Evolutionary conservation across 2,113 vertebrate genomes (phyloP).

Genomic region (Promerops cafer): DNA sequence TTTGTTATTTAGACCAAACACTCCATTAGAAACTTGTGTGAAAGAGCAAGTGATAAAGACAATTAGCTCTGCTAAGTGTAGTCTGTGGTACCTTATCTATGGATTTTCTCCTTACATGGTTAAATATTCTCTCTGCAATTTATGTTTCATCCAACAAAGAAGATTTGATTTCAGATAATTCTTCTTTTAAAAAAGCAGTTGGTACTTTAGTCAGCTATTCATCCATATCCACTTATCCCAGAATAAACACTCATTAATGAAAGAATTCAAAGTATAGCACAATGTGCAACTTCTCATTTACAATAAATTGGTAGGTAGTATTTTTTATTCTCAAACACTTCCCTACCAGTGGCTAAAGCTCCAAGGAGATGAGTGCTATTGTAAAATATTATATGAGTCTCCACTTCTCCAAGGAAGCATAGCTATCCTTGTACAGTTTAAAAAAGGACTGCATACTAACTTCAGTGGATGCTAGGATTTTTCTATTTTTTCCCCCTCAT

Average conservation of each 20-base stretch:
- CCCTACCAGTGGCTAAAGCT: neutral
- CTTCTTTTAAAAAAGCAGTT: constrained; percentile 56
- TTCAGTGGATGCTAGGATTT: neutral
- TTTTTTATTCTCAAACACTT: neutral
- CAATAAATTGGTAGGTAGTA: constrained; percentile 35
- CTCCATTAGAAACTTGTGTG: neutral
- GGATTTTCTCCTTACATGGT: constrained; percentile 62
- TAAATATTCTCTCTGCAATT: constrained; percentile 64
- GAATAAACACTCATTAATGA: constrained; percentile 63
- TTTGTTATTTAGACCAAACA: constrained; percentile 30
- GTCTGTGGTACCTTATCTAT: constrained; percentile 52
- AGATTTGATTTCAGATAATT: constrained; percentile 67
- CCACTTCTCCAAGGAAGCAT: neutral
- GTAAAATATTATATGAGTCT: neutral
- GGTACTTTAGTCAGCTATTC: constrained; percentile 51
- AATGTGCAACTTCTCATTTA: constrained; percentile 41
- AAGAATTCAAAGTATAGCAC: constrained; percentile 63
- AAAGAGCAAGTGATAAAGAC: constrained; percentile 47
- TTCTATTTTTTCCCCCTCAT: neutral
- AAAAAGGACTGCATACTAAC: neutral
- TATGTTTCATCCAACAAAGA: constrained; percentile 62
- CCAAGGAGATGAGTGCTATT: neutral
- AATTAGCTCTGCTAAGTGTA: constrained; percentile 53
- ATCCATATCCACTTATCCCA: constrained; percentile 48
- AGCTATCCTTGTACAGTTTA: neutral